Conservation (phyloP, 1,140 invertebrate genomes). For the Gonatopus flavifemur region DNA sequence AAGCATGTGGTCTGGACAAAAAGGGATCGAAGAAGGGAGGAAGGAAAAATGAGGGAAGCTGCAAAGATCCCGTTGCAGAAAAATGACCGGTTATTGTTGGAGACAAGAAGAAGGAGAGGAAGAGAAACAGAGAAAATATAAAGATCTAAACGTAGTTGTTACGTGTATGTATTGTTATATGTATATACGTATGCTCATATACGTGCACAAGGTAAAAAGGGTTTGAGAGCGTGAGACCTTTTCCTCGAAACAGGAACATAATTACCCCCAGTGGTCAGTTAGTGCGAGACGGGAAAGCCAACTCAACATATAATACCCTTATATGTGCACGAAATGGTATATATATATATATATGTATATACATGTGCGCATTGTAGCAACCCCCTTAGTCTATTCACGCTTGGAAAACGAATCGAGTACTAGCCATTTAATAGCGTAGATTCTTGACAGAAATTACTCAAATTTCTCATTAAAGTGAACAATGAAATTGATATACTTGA, state of each 20-base stretch:
- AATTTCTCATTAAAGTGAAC: slow-evolving; percentile 8
- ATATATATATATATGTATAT: not conserved
- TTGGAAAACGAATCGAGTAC: not conserved
- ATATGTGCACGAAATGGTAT: not conserved
- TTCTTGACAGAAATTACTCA: too few relatives aligned
- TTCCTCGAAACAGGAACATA: slow-evolving; percentile 44
- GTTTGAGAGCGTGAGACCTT: slow-evolving; percentile 52
- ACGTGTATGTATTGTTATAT: slow-evolving; percentile 14
- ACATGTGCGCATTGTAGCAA: not conserved
- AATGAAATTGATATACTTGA: slow-evolving; percentile 7
- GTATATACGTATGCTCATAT: slow-evolving; percentile 6
- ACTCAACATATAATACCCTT: slow-evolving; percentile 21
- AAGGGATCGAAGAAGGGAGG: slow-evolving; percentile 10
- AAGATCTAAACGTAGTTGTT: slow-evolving; percentile 6
- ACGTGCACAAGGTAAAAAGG: slow-evolving; percentile 23
- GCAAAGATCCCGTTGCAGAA: slow-evolving; percentile 43
- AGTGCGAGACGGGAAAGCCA: slow-evolving; percentile 33
- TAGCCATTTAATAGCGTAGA: not conserved
- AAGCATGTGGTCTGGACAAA: too few relatives aligned
- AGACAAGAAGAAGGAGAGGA: slow-evolving; percentile 1
- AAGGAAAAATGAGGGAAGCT: slow-evolving; percentile 10
- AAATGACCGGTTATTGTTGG: slow-evolving; percentile 45
- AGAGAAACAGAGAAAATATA: slow-evolving; percentile 7
- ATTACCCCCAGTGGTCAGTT: slow-evolving; percentile 52
- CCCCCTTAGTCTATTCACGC: not conserved